These are phyloP conservation scores for Anthophora plumipes DNA, from an alignment of 2,888 invertebrate genomes.

Conservation along the genomic window DNA sequence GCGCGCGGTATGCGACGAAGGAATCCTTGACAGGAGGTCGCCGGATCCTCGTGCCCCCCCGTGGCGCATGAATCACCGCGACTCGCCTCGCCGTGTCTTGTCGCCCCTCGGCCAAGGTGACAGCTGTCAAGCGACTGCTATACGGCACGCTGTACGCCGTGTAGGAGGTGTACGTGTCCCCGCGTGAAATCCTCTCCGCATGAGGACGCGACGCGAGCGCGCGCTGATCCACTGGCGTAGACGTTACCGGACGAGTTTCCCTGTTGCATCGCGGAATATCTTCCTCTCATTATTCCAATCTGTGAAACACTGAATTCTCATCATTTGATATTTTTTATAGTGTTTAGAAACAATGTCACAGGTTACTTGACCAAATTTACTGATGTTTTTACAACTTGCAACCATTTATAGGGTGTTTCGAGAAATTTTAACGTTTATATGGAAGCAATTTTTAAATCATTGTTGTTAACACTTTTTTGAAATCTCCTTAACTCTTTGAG, in stretches of 20 bases:
- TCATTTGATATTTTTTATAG: no score
- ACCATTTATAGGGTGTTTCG: no score
- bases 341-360: no score
- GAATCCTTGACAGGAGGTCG: conserved; percentile 82
- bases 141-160: conserved; percentile 62
- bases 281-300: no score
- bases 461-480: no score
- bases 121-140: conserved; percentile 82
- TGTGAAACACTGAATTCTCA: no score
- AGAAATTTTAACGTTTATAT: no score
- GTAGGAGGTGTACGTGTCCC: conserved; percentile 69
- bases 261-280: neutral
- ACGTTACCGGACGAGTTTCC: neutral
- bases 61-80: conserved; percentile 81
- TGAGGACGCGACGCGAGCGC: neutral
- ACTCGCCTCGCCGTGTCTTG: conserved; percentile 77
- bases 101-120: conserved; percentile 81
- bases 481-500: no score
- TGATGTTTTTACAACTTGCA: no score
- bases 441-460: no score
- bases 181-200: conserved; percentile 38
- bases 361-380: no score
- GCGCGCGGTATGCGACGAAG: conserved; percentile 75
- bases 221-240: conserved; percentile 25
- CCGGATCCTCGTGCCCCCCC: conserved; percentile 77